Evolutionary conservation across 2,797 vertebrate genomes (phyloP).

Genomic region (Neosalanx taihuensis): DNA sequence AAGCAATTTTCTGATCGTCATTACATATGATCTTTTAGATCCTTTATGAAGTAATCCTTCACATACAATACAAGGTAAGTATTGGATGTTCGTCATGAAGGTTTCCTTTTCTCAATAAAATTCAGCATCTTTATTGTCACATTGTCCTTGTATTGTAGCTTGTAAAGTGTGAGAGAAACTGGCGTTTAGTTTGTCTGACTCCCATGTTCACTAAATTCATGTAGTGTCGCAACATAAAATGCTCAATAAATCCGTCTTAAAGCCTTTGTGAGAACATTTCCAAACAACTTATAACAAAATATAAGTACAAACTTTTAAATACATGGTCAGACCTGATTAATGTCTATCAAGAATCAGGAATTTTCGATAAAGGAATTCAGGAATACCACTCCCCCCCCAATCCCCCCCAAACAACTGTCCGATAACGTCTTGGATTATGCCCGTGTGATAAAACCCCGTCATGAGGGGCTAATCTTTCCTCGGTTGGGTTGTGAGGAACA

Average conservation of each 20-base stretch:
- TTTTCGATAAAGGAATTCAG: background rate
- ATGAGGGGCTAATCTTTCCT: constrained; percentile 62
- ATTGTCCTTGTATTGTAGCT: too few species aligned
- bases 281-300: background rate
- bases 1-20: too few species aligned
- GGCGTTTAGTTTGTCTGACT: background rate
- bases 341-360: background rate
- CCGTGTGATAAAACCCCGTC: constrained; percentile 48
- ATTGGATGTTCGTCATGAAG: too few species aligned
- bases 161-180: too few species aligned
- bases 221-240: constrained; percentile 18
- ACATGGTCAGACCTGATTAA: background rate
- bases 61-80: too few species aligned
- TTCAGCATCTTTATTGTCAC: too few species aligned
- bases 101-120: too few species aligned
- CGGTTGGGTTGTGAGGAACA: constrained; percentile 67
- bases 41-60: too few species aligned
- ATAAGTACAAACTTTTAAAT: too few species aligned
- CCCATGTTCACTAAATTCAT: background rate
- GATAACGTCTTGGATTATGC: constrained; percentile 42
- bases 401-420: constrained; percentile 34
- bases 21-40: too few species aligned
- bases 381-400: constrained; percentile 14
- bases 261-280: background rate
- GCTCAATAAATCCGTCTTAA: too few species aligned